Percentiles rank a stretch among this genome's conserved stretches.
Conservation (phyloP, 1,140 invertebrate genomes). For the Drosophila sulfurigaster region DNA sequence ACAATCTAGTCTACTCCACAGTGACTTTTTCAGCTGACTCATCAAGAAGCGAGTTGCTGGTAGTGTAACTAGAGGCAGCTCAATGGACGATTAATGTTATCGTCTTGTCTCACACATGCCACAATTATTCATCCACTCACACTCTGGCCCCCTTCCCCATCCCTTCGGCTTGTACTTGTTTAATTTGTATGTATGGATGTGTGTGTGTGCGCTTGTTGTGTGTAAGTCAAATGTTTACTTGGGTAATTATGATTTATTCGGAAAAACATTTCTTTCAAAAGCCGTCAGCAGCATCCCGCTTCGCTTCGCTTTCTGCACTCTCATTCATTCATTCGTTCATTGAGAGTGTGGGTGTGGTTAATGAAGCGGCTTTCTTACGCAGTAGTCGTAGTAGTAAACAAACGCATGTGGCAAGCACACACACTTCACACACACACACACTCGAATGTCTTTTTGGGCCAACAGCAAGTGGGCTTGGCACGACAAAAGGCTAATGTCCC, state of each 20-base stretch:
- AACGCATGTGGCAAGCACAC: slow-evolving; percentile 3
- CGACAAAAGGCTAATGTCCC: slow-evolving; percentile 46
- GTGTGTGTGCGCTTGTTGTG: not conserved
- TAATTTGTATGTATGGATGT: too few species aligned
- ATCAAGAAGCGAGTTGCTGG: not conserved
- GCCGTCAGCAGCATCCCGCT: slow-evolving; percentile 19
- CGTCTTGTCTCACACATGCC: slow-evolving; percentile 38
- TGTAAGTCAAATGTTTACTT: slow-evolving; percentile 68
- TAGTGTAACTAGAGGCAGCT: not conserved
- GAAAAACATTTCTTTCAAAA: slow-evolving; percentile 64
- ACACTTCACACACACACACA: too few species aligned
- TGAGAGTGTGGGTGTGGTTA: slow-evolving; percentile 21
- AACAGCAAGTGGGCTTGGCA: slow-evolving; percentile 13
- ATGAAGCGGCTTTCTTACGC: slow-evolving; percentile 13
- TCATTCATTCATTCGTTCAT: not conserved
- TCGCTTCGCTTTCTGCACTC: not conserved
- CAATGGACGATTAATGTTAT: slow-evolving; percentile 26
- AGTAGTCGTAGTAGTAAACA: not conserved
- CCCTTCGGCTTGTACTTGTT: too few species aligned
- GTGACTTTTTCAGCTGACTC: not conserved
- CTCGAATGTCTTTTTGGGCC: slow-evolving; percentile 13
- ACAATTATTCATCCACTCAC: not conserved
- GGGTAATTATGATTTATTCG: slow-evolving; percentile 81
- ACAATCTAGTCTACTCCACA: too few species aligned
- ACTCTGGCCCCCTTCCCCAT: not conserved